Evolutionary conservation across 2,797 vertebrate genomes (phyloP).

Genomic region (Acomys russatus): DNA sequence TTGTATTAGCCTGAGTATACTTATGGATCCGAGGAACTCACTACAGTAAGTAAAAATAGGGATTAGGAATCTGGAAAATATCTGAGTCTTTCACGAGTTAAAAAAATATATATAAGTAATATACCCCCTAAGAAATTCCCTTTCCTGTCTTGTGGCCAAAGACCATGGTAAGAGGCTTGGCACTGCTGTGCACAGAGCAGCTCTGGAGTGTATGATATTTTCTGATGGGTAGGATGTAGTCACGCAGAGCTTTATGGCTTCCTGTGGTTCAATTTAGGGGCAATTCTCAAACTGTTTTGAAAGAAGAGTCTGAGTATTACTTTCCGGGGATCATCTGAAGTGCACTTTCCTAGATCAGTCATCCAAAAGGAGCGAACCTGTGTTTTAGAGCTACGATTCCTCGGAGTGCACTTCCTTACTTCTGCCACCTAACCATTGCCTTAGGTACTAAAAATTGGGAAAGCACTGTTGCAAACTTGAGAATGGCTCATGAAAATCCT

Average conservation of each 20-base stretch:
- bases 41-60: conserved; percentile 24
- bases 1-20: not conserved
- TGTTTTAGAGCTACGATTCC: not conserved
- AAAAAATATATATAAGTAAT: no score
- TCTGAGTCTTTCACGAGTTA: not conserved
- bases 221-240: not conserved
- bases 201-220: not conserved
- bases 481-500: not conserved
- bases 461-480: not conserved
- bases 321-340: not conserved
- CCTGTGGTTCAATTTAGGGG: not conserved
- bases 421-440: not conserved
- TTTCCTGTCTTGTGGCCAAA: not conserved
- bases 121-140: conserved; percentile 10
- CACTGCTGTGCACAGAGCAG: no score
- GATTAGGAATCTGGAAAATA: not conserved
- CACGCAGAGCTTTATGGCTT: not conserved
- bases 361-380: not conserved
- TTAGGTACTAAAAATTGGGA: not conserved
- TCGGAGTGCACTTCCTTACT: not conserved
- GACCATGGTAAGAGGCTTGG: not conserved
- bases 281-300: not conserved
- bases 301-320: not conserved
- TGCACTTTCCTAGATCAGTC: not conserved
- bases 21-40: not conserved